A percentile compares a stretch with the other conserved stretches of the same genome.
Evolutionary conservation across 1,140 invertebrate species (phyloP).

Genomic region (Lepidurus arcticus): DNA sequence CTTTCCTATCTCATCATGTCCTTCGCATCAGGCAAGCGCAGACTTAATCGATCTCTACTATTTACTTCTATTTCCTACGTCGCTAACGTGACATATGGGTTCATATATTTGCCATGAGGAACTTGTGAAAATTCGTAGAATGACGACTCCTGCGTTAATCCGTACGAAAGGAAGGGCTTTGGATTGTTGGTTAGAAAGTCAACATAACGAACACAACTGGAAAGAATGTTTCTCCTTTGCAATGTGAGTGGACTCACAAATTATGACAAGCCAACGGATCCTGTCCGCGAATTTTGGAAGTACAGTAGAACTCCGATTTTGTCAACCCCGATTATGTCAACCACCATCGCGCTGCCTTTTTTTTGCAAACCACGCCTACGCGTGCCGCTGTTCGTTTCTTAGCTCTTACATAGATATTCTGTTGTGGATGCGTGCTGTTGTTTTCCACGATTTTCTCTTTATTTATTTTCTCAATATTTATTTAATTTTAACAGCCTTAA

Average conservation of each 20-base stretch:
- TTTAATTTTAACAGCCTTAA: too few relatives aligned
- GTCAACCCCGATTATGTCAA: too few relatives aligned
- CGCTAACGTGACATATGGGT: background rate
- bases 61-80: background rate
- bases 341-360: too few relatives aligned
- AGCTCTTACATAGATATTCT: too few relatives aligned
- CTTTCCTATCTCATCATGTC: constrained; percentile 96
- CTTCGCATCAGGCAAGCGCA: constrained; percentile 63
- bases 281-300: constrained; percentile 97
- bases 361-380: too few relatives aligned
- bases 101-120: constrained; percentile 85
- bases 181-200: constrained; percentile 37
- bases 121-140: constrained; percentile 93
- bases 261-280: constrained; percentile 64
- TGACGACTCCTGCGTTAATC: constrained; percentile 71
- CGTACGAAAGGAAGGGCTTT: constrained; percentile 65
- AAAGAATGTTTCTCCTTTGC: constrained; percentile 45
- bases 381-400: too few relatives aligned
- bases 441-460: too few relatives aligned
- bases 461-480: too few relatives aligned
- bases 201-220: constrained; percentile 51
- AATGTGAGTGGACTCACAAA: constrained; percentile 63
- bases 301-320: too few relatives aligned
- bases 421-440: too few relatives aligned
- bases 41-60: background rate